A percentile compares a stretch with the other conserved stretches of the same genome.
phyloP scores from a whole-genome alignment of 2,797 vertebrate species.

The Botia kubotai region DNA sequence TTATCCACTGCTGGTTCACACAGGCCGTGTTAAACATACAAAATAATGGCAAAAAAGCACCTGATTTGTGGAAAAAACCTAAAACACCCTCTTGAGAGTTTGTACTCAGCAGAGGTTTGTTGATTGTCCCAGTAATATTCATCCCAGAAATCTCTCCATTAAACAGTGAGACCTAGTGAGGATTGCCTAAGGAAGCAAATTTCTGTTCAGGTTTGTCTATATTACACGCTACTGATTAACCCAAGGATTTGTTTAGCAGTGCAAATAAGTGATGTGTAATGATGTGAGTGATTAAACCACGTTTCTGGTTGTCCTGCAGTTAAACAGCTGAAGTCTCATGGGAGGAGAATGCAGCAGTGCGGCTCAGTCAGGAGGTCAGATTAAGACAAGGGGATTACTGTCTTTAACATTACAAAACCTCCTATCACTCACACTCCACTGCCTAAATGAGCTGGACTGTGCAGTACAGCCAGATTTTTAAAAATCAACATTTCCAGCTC shows the following conservation, averaged over 20 bases:
- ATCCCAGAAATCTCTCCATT: background rate
- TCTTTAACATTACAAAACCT: constrained; percentile 74
- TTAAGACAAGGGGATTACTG: constrained; percentile 81
- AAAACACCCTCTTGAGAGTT: too few relatives aligned
- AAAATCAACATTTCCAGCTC: constrained; percentile 18
- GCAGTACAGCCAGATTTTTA: constrained; percentile 63
- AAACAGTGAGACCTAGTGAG: background rate
- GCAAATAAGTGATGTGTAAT: constrained; percentile 80
- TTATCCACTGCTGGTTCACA: too few relatives aligned
- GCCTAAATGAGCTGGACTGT: constrained; percentile 70
- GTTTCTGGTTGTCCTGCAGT: constrained; percentile 70
- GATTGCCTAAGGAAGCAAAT: background rate
- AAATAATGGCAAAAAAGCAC: too few relatives aligned
- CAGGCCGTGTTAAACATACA: too few relatives aligned
- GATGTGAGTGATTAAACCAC: constrained; percentile 76
- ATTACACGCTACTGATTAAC: constrained; percentile 75
- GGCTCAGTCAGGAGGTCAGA: constrained; percentile 77
- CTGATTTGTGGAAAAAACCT: too few relatives aligned
- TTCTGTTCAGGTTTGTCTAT: constrained; percentile 66
- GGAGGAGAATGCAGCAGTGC: constrained; percentile 69
- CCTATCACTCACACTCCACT: constrained; percentile 71
- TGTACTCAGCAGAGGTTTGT: too few relatives aligned
- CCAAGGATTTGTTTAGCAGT: constrained; percentile 72
- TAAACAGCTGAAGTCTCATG: constrained; percentile 69
- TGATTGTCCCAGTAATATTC: too few relatives aligned